Evolutionary conservation across 2,888 invertebrate genomes (phyloP), one percentile per base, ranked within the genome.

Genomic region (Argynnis bischoffii): DNA sequence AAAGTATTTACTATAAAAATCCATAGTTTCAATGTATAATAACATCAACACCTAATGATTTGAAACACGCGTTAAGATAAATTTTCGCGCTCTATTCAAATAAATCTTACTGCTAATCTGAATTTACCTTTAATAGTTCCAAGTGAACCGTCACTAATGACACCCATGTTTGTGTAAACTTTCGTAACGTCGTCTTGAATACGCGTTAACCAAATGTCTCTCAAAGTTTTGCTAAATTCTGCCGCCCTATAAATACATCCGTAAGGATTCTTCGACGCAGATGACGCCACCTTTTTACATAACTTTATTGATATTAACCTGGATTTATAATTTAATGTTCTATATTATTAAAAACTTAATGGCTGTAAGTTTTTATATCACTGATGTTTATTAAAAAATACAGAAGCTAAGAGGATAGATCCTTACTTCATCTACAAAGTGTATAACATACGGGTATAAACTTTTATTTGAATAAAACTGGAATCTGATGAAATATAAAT

Each of bases 61-160:
- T 41, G 35, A 41, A 41, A 41, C 11, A 41, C 35, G 35, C 35
- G 11, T 11, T 41, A 11, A 41, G 35, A 41, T 26, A 55, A 48
- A 15, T 41, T n/a, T n/a, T n/a, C n/a, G n/a, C n/a, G n/a, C 13
- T 8, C 14, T 26, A 64, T 64, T 56, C 21, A 21, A 56, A 57
- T 11, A 31, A 14, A 31, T 54, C 4, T 47, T 54, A 60, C 46
- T 48, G 47, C n/a, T 16, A 61, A 61, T 63, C 46, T 53, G 55
- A 18, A 59, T 69, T 68, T 78, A 90, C 91, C 91, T 88, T 87
- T 89, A 63, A 82, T 73, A 70, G 90, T 90, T 68, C 79, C 84
- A 66, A 87, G 75, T 69, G 88, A 86, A 47, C 91, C 91, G 74
- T 91, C 88, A 73, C 91, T 91, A 75, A 91, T 85, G 64, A 88